Conservation (phyloP, 1,140 invertebrate genomes). For the Varroa destructor region DNA sequence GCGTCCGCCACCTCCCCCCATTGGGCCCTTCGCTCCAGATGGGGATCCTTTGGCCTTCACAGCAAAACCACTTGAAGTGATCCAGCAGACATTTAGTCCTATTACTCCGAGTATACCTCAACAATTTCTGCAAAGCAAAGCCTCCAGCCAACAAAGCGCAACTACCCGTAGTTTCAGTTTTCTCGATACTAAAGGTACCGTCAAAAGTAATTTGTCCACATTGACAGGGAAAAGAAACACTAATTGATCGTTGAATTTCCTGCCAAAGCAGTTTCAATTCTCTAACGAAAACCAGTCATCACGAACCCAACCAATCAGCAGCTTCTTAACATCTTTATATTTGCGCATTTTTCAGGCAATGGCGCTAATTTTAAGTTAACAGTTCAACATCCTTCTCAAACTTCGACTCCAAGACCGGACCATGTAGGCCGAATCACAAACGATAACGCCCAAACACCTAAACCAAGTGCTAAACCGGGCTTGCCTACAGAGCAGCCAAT, state of each 20-base stretch:
- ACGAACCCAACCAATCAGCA: too few relatives aligned
- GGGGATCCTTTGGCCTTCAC: slow-evolving; percentile 18
- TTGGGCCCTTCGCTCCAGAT: slow-evolving; percentile 13
- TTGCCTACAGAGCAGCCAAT: neutral
- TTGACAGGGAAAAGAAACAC: neutral
- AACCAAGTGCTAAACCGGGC: neutral
- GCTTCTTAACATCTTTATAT: neutral
- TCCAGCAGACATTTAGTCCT: slow-evolving; percentile 19
- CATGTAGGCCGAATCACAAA: slow-evolving; percentile 4
- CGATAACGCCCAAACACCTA: neutral
- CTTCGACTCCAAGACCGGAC: neutral
- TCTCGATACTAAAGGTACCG: slow-evolving; percentile 4
- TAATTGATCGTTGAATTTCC: too few relatives aligned
- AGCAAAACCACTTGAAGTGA: slow-evolving; percentile 14
- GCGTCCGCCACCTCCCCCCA: slow-evolving; percentile 8
- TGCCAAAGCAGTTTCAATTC: too few relatives aligned
- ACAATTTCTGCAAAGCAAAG: slow-evolving; percentile 23
- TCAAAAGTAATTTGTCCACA: neutral
- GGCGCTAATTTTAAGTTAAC: slow-evolving; percentile 3
- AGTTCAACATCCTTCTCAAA: slow-evolving; percentile 1
- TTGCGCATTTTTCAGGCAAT: neutral
- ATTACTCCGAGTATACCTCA: slow-evolving; percentile 16
- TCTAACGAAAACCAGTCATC: too few relatives aligned
- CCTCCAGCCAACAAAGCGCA: slow-evolving; percentile 5
- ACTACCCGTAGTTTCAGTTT: slow-evolving; percentile 17